Conservation (phyloP, 2,888 invertebrate genomes). For the Hypomecis punctinalis region DNA sequence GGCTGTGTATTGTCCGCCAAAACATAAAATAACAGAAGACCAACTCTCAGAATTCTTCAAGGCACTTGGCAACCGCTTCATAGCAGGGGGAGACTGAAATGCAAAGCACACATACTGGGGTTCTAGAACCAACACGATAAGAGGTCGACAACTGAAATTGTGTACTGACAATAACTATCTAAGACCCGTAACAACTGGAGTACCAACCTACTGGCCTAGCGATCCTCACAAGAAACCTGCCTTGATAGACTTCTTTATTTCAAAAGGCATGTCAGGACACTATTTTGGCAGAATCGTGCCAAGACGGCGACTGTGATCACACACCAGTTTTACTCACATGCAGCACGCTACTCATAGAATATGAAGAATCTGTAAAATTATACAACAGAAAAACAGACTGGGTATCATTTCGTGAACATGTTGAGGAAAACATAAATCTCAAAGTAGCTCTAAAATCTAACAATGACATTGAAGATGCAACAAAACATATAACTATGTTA, state of each 20-base stretch:
- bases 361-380: not conserved
- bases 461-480: not conserved
- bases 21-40: slow-evolving; percentile 1
- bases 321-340: not conserved
- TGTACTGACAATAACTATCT: not conserved
- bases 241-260: not conserved
- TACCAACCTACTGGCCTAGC: not conserved
- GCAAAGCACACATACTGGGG: too few species aligned
- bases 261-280: not conserved
- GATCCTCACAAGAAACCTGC: not conserved
- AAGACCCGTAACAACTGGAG: not conserved
- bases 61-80: too few species aligned
- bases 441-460: not conserved
- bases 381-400: not conserved
- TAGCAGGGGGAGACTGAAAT: too few species aligned
- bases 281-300: not conserved
- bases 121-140: too few species aligned
- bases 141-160: not conserved
- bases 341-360: slow-evolving; percentile 1
- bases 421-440: not conserved
- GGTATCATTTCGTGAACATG: not conserved
- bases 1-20: not conserved
- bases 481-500: not conserved
- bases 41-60: not conserved
- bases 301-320: slow-evolving; percentile 2